phyloP scores from a whole-genome alignment of 2,888 invertebrate species.

The Coremacera marginata region DNA sequence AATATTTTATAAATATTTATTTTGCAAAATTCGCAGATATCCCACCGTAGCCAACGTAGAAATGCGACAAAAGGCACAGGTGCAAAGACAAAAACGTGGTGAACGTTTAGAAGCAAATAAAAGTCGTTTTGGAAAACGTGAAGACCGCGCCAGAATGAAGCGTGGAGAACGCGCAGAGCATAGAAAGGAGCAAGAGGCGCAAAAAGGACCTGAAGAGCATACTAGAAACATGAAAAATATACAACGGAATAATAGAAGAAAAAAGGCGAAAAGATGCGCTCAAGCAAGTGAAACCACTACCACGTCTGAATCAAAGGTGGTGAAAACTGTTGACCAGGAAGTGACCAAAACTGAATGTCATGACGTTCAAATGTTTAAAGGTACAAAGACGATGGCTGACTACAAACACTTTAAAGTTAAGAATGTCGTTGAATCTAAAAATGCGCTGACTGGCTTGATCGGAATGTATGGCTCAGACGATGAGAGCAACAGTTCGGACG shows the following conservation, averaged over 20 bases:
- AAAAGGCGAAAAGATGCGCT: not conserved
- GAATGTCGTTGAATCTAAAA: constrained; percentile 36
- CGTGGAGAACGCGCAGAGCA: constrained; percentile 33
- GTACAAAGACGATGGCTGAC: constrained; percentile 55
- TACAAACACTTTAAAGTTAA: constrained; percentile 54
- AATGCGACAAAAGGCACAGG: constrained; percentile 74
- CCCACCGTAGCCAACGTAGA: constrained; percentile 80
- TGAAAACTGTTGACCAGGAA: not conserved
- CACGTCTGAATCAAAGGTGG: not conserved
- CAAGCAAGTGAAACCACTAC: not conserved
- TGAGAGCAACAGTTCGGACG: constrained; percentile 21
- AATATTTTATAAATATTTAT: not conserved
- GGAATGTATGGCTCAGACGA: constrained; percentile 66
- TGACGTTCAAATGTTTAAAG: constrained; percentile 53
- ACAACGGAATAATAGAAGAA: constrained; percentile 14
- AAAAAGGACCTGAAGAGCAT: not conserved
- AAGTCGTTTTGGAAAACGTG: constrained; percentile 68
- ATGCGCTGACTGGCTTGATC: constrained; percentile 57
- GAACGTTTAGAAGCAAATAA: constrained; percentile 75
- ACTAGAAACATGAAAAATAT: constrained; percentile 29
- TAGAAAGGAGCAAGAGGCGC: constrained; percentile 22
- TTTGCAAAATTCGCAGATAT: too few relatives aligned
- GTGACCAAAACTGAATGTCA: not conserved
- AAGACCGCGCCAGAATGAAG: constrained; percentile 58
- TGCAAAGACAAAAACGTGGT: constrained; percentile 80